Percentiles rank a stretch among this genome's conserved stretches.
Evolutionary conservation across 2,888 invertebrate genomes (phyloP).

Genomic region (Polyommatus iphigenia): DNA sequence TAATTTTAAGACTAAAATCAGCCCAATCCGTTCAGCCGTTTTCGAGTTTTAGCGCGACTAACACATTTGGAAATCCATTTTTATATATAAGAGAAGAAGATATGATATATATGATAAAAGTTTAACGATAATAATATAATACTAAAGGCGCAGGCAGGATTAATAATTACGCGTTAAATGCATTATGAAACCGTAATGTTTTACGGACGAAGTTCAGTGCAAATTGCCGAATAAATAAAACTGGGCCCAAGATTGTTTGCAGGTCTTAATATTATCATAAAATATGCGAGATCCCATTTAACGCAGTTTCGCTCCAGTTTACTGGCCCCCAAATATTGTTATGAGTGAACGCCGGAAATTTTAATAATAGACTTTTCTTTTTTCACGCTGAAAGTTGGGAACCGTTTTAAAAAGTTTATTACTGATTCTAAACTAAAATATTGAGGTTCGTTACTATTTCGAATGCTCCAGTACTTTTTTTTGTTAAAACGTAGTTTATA

Average conservation of each 20-base stretch:
- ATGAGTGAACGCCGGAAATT: conserved; percentile 56
- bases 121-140: too few relatives aligned
- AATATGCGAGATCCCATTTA: conserved; percentile 69
- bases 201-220: conserved; percentile 10
- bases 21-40: too few relatives aligned
- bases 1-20: too few relatives aligned
- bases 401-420: conserved; percentile 12
- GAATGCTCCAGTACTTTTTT: conserved; percentile 3
- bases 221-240: conserved; percentile 17
- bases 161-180: not conserved
- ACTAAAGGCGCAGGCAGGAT: not conserved
- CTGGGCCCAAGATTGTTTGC: conserved; percentile 44
- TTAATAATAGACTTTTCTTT: conserved; percentile 45
- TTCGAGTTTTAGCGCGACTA: too few relatives aligned
- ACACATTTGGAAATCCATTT: too few relatives aligned
- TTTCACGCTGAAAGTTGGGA: conserved; percentile 43
- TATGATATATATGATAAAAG: too few relatives aligned
- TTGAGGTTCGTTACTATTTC: conserved; percentile 15
- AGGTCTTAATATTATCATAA: conserved; percentile 51
- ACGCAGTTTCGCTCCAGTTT: conserved; percentile 63
- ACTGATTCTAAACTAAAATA: conserved; percentile 15
- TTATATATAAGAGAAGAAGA: too few relatives aligned
- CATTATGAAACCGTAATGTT: not conserved
- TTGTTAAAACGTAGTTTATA: not conserved
- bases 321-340: conserved; percentile 65